phyloP scores from a whole-genome alignment of 2,888 invertebrate genomes.

The Rhopalosiphum nymphaeae region DNA sequence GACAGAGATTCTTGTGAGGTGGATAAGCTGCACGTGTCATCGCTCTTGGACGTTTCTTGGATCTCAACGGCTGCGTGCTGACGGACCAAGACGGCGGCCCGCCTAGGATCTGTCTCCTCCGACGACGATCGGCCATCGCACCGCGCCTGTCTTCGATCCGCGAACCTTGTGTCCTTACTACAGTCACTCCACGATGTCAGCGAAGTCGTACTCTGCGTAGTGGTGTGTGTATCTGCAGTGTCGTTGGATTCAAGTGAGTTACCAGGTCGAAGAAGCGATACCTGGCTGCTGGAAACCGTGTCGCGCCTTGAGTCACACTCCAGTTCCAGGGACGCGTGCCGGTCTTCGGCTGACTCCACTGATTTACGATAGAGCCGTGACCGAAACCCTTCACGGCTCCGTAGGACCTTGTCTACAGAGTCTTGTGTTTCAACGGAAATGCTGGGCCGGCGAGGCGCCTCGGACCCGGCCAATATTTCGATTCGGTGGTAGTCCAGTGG shows the following conservation, averaged over 20 bases:
- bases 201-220: slow-evolving; percentile 78
- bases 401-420: slow-evolving; percentile 73
- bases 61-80: slow-evolving; percentile 69
- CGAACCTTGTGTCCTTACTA: slow-evolving; percentile 72
- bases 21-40: slow-evolving; percentile 69
- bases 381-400: slow-evolving; percentile 72
- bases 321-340: slow-evolving; percentile 54
- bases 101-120: slow-evolving; percentile 74
- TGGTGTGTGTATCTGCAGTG: slow-evolving; percentile 75
- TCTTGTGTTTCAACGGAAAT: slow-evolving; percentile 70
- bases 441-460: slow-evolving; percentile 68
- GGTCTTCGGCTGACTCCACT: slow-evolving; percentile 63
- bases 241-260: slow-evolving; percentile 81
- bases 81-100: slow-evolving; percentile 68
- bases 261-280: slow-evolving; percentile 74
- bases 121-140: slow-evolving; percentile 75
- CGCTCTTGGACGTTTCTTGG: slow-evolving; percentile 69
- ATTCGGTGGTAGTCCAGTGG: slow-evolving; percentile 66
- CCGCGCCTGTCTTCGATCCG: slow-evolving; percentile 71
- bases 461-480: slow-evolving; percentile 68
- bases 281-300: slow-evolving; percentile 69
- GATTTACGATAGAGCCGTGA: slow-evolving; percentile 67
- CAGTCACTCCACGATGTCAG: slow-evolving; percentile 77
- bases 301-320: slow-evolving; percentile 51
- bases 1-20: slow-evolving; percentile 73